Percentiles rank a stretch among this genome's conserved stretches.
Conservation (phyloP, 1,140 invertebrate species). For the Metopolophium dirhodum region DNA sequence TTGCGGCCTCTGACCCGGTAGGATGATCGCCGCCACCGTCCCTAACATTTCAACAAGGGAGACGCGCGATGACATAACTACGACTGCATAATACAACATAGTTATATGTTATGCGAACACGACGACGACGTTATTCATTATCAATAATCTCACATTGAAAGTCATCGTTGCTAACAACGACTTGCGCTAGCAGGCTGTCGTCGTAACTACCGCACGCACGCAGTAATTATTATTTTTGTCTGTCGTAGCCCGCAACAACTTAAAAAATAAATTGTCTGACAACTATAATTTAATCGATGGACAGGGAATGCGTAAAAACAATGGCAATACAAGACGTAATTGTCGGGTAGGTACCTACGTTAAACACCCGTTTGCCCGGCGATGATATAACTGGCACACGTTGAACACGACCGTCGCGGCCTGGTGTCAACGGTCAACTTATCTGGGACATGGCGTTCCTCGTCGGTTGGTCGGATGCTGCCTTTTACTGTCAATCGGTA, state of each 20-base stretch:
- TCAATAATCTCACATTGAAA: not conserved
- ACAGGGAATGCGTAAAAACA: not conserved
- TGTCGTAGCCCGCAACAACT: not conserved
- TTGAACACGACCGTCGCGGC: not conserved
- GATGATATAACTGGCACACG: slow-evolving; percentile 32
- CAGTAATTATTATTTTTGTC: not conserved
- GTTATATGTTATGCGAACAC: not conserved
- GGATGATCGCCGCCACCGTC: not conserved
- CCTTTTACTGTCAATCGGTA: not conserved
- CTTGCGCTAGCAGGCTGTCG: not conserved
- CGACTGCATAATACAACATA: not conserved
- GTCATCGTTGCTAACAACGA: not conserved
- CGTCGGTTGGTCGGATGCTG: not conserved
- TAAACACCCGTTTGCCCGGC: not conserved
- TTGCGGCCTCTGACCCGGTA: slow-evolving; percentile 38
- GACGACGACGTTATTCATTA: not conserved
- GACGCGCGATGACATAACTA: not conserved
- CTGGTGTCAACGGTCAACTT: not conserved
- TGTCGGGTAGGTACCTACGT: too few relatives aligned
- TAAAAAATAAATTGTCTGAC: not conserved
- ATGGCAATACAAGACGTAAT: not conserved
- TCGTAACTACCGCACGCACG: not conserved
- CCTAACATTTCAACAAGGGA: not conserved
- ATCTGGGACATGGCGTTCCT: slow-evolving; percentile 4
- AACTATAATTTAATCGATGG: not conserved